phyloP scores from a whole-genome alignment of 1,140 invertebrate species.

The Hyles euphorbiae region DNA sequence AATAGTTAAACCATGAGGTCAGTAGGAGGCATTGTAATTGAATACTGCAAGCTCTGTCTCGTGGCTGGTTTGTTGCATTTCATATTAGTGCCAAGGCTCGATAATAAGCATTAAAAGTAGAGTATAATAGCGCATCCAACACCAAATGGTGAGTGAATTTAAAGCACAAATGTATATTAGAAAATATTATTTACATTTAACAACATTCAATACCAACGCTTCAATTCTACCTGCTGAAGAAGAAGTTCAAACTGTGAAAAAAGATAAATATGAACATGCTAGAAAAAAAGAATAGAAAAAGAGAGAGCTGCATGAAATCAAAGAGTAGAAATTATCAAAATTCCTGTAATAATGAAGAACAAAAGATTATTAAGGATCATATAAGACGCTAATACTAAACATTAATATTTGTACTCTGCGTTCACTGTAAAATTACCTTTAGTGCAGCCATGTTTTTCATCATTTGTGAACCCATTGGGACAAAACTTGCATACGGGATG shows the following conservation, averaged over 20 bases:
- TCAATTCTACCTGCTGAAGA: constrained; percentile 64
- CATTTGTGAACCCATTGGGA: constrained; percentile 91
- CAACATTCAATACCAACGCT: constrained; percentile 45
- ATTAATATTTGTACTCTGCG: constrained; percentile 44
- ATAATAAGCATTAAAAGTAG: constrained; percentile 46
- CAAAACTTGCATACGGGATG: constrained; percentile 96
- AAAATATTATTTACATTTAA: constrained; percentile 50
- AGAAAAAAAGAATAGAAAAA: constrained; percentile 56
- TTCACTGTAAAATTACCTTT: constrained; percentile 86
- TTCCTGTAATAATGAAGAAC: constrained; percentile 76
- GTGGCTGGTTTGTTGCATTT: constrained; percentile 66
- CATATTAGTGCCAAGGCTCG: constrained; percentile 44
- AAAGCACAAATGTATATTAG: constrained; percentile 26
- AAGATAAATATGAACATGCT: constrained; percentile 63
- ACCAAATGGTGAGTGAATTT: constrained; percentile 41
- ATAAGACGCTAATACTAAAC: constrained; percentile 54
- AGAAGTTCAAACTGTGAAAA: constrained; percentile 62
- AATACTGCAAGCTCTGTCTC: constrained; percentile 66
- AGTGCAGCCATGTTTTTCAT: constrained; percentile 93
- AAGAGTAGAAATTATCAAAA: constrained; percentile 66
- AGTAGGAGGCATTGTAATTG: no score
- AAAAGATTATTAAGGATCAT: constrained; percentile 72
- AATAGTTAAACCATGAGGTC: background rate
- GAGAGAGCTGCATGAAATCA: constrained; percentile 70
- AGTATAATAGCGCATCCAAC: constrained; percentile 41